Evolutionary conservation across 2,797 vertebrate genomes (phyloP).

Genomic region (Heliangelus exortis): DNA sequence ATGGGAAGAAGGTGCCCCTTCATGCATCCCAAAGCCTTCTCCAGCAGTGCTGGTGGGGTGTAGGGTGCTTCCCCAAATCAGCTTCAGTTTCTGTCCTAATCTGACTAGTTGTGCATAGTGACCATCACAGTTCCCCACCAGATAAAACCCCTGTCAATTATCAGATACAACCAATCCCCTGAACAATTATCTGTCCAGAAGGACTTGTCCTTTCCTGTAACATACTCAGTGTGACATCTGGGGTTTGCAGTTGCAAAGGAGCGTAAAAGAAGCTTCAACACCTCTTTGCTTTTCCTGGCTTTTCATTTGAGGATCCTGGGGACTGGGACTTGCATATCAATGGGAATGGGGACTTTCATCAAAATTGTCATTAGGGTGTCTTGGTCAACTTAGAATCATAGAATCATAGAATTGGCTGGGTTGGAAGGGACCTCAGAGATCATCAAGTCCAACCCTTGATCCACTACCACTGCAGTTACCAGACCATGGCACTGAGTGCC

Average conservation of each 20-base stretch:
- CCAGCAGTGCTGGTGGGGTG: neutral
- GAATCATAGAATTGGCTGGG: too few species aligned
- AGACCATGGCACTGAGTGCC: too few species aligned
- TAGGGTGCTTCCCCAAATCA: neutral
- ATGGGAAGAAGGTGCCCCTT: neutral
- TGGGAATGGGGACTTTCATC: slow-evolving; percentile 43
- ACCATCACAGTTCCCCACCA: neutral
- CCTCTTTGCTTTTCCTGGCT: neutral
- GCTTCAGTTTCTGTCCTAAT: neutral
- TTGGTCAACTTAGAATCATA: slow-evolving; percentile 23
- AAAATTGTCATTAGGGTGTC: slow-evolving; percentile 42
- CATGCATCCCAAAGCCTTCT: neutral
- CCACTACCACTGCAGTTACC: too few species aligned
- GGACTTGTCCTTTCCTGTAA: neutral
- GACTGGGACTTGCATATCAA: neutral
- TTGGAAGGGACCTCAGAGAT: too few species aligned
- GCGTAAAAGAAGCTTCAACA: neutral
- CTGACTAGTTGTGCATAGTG: neutral
- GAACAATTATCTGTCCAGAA: neutral
- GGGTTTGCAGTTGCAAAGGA: neutral
- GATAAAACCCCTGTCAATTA: neutral
- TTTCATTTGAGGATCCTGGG: slow-evolving; percentile 21
- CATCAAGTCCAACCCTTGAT: too few species aligned
- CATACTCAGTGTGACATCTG: neutral
- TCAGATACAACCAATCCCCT: too few species aligned